These are phyloP conservation scores for Deilephila porcellus DNA, from an alignment of 2,888 invertebrate species.

Conservation along the genomic window DNA sequence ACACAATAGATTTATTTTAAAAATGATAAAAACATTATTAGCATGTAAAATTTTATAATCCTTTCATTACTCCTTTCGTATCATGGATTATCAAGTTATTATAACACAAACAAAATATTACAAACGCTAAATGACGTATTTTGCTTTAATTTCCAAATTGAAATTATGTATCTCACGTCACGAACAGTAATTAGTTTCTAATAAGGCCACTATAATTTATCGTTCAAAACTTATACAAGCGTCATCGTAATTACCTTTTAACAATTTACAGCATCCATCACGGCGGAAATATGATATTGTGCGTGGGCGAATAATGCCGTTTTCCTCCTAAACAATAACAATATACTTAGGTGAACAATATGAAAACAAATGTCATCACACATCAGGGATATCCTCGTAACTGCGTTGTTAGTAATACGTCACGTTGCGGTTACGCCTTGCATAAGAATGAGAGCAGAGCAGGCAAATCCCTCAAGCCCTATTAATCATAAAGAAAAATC, in stretches of 20 bases:
- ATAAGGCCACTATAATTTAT: no score
- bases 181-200: background rate
- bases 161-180: background rate
- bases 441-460: background rate
- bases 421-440: background rate
- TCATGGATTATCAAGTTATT: no score
- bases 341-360: background rate
- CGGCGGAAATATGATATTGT: background rate
- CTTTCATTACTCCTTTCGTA: no score
- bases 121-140: no score
- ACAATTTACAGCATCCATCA: background rate
- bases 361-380: background rate
- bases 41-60: no score
- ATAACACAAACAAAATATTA: no score
- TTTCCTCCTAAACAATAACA: background rate
- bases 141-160: no score
- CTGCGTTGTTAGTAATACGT: background rate
- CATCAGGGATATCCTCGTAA: slow-evolving; percentile 4
- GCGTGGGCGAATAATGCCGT: background rate
- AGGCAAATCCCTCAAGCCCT: background rate
- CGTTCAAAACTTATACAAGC: background rate
- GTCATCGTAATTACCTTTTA: slow-evolving; percentile 5
- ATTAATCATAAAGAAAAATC: background rate
- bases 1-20: no score
- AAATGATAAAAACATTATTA: no score